These are phyloP conservation scores for Heliornis fulica DNA, from an alignment of 2,113 vertebrate genomes.

Conservation along the genomic window DNA sequence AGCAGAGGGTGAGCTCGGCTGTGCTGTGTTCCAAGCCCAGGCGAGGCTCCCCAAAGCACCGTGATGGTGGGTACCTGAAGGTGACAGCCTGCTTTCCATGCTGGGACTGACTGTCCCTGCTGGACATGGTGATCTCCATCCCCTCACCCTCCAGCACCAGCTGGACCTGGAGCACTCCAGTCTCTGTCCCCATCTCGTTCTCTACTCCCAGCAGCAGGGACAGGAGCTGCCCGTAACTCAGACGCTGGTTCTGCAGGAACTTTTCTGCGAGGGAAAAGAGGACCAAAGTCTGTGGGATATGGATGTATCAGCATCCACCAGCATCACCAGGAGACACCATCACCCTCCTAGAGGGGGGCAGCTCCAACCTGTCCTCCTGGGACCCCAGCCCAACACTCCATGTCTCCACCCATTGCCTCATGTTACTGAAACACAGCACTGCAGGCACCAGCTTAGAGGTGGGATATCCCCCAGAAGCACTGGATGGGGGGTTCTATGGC, in stretches of 20 bases:
- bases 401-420: too few relatives aligned
- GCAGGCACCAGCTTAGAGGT: too few relatives aligned
- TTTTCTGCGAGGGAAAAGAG: conserved; percentile 69
- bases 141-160: conserved; percentile 82
- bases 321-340: too few relatives aligned
- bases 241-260: conserved; percentile 82
- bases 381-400: too few relatives aligned
- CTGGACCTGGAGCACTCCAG: conserved; percentile 6
- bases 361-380: too few relatives aligned
- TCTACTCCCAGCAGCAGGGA: conserved; percentile 75
- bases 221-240: conserved; percentile 87
- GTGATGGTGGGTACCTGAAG: conserved; percentile 33
- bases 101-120: not conserved
- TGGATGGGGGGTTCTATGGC: rapidly evolving
- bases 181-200: not conserved
- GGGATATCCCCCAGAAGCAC: too few relatives aligned
- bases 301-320: not conserved
- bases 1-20: not conserved
- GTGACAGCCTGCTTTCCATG: conserved; percentile 45
- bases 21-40: not conserved
- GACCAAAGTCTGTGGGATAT: not conserved
- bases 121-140: conserved; percentile 59
- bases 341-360: too few relatives aligned
- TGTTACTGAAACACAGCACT: too few relatives aligned
- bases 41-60: rapidly evolving